Evolutionary conservation across 2,888 invertebrate genomes (phyloP).

Genomic region (Mimumesa dahlbomi): DNA sequence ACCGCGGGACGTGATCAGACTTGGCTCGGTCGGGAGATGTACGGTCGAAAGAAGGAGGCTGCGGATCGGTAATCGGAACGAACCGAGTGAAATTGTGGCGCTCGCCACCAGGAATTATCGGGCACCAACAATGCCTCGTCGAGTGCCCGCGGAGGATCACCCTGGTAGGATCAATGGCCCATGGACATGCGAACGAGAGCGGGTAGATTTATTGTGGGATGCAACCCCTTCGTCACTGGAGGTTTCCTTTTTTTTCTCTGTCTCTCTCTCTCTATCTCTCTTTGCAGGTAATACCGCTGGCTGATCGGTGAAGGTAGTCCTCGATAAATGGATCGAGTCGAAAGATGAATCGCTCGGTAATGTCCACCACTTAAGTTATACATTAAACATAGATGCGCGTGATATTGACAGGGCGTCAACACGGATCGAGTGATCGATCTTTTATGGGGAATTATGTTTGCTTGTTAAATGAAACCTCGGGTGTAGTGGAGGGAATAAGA

Average conservation of each 20-base stretch:
- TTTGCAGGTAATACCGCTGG: slow-evolving; percentile 2
- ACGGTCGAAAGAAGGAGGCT: slow-evolving; percentile 2
- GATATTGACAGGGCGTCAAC: no score
- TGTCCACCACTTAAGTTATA: not conserved
- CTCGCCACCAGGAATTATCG: slow-evolving; percentile 35
- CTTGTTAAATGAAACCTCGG: no score
- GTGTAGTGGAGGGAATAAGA: no score
- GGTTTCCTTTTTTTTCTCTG: not conserved
- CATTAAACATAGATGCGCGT: no score
- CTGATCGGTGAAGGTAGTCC: not conserved
- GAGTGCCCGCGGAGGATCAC: slow-evolving; percentile 16
- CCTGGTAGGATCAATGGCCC: slow-evolving; percentile 28
- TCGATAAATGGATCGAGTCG: not conserved
- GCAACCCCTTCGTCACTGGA: not conserved
- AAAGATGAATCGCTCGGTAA: not conserved
- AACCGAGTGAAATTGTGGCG: slow-evolving; percentile 4
- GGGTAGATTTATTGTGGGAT: slow-evolving; percentile 20
- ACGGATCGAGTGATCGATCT: no score
- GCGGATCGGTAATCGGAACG: slow-evolving; percentile 1
- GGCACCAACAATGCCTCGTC: slow-evolving; percentile 24
- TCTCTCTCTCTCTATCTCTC: no score
- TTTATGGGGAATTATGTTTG: no score
- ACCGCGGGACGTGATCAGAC: slow-evolving; percentile 51
- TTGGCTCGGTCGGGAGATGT: slow-evolving; percentile 9
- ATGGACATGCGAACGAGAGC: slow-evolving; percentile 25